phyloP scores from a whole-genome alignment of 2,888 invertebrate genomes.

The Apotomis capreana region DNA sequence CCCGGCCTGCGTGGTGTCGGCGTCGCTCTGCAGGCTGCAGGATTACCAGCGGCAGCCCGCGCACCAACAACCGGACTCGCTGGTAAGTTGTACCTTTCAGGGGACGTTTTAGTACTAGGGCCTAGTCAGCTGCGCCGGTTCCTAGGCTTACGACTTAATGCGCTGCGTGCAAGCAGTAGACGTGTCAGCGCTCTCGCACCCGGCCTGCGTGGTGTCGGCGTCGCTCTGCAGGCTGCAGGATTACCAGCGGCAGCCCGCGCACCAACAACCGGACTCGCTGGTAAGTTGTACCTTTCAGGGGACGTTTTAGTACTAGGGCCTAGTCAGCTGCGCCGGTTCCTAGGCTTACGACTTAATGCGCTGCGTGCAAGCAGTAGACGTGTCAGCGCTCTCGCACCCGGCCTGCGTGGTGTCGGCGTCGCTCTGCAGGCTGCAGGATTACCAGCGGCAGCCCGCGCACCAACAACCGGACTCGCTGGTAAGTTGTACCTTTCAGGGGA shows the following conservation, averaged over 20 bases:
- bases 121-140: too few species aligned
- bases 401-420: slow-evolving; percentile 97
- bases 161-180: too few species aligned
- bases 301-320: too few species aligned
- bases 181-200: too few species aligned
- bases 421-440: slow-evolving; percentile 93
- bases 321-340: too few species aligned
- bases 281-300: too few species aligned
- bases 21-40: slow-evolving; percentile 94
- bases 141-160: too few species aligned
- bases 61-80: slow-evolving; percentile 50
- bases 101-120: too few species aligned
- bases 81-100: slow-evolving; percentile 5
- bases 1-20: slow-evolving; percentile 97
- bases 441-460: slow-evolving; percentile 80
- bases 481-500: neutral
- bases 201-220: too few species aligned
- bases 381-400: slow-evolving; percentile 96
- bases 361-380: slow-evolving; percentile 81
- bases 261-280: too few species aligned
- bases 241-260: too few species aligned
- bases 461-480: slow-evolving; percentile 41
- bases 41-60: slow-evolving; percentile 85
- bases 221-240: too few species aligned
- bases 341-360: slow-evolving; percentile 55